A percentile compares a stretch with the other conserved stretches of the same genome.
Conservation (phyloP, 2,113 vertebrate genomes). For the Leptosomus discolor region DNA sequence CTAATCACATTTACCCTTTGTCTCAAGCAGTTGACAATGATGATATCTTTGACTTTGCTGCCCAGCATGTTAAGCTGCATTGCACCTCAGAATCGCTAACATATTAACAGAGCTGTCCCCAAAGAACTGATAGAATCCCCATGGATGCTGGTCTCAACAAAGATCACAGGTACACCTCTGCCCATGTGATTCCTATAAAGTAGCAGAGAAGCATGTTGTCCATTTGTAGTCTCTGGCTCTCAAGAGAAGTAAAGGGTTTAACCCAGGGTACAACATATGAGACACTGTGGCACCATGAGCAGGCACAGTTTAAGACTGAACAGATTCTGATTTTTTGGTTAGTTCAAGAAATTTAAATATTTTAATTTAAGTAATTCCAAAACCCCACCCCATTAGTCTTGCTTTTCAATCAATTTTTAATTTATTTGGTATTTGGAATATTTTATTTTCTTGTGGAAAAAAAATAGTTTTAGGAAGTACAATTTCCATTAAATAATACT, state of each 20-base stretch:
- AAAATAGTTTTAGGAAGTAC: neutral
- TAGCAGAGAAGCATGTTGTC: neutral
- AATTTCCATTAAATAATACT: neutral
- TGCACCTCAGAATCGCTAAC: neutral
- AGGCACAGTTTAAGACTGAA: neutral
- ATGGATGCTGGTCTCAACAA: neutral
- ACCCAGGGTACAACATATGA: neutral
- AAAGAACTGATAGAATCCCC: neutral
- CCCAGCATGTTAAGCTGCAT: neutral
- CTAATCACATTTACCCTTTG: neutral
- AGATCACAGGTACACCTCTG: neutral
- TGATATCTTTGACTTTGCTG: neutral
- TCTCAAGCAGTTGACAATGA: neutral
- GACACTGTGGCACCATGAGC: neutral
- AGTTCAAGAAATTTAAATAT: neutral
- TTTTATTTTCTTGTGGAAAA: neutral
- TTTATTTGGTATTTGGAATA: neutral
- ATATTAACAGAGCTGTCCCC: neutral
- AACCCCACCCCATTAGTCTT: neutral
- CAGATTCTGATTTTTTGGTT: neutral
- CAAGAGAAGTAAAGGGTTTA: neutral
- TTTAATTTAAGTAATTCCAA: neutral
- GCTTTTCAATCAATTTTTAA: neutral
- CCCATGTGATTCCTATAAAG: neutral
- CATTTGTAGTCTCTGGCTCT: neutral